Evolutionary conservation across 2,888 invertebrate genomes (phyloP).

Genomic region (Eristalis arbustorum): DNA sequence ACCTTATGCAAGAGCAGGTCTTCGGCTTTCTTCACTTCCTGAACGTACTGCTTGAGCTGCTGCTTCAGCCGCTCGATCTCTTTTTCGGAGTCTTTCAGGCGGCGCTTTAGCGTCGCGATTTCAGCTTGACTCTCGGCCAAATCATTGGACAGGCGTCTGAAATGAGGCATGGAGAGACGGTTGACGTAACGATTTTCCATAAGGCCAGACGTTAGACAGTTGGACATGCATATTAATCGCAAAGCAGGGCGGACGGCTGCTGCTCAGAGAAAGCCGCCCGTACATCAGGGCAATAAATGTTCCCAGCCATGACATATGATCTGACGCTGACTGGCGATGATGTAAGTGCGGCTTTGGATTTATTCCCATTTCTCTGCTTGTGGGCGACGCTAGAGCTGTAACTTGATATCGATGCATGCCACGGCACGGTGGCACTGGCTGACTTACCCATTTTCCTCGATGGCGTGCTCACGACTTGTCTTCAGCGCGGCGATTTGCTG

Average conservation of each 20-base stretch:
- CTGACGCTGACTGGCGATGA: constrained; percentile 16
- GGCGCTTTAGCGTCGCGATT: constrained; percentile 83
- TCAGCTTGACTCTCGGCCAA: constrained; percentile 84
- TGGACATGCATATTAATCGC: constrained; percentile 39
- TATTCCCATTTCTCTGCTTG: constrained; percentile 30
- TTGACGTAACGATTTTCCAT: constrained; percentile 15
- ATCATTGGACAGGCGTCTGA: constrained; percentile 87
- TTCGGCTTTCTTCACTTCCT: constrained; percentile 89
- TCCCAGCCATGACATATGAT: constrained; percentile 11
- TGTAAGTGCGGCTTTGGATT: constrained; percentile 39
- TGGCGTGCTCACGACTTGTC: constrained; percentile 77
- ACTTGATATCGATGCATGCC: constrained; percentile 2
- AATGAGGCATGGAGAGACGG: constrained; percentile 34
- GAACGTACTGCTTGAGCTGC: constrained; percentile 90
- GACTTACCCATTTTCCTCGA: constrained; percentile 78
- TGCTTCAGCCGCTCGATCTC: constrained; percentile 88
- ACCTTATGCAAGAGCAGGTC: constrained; percentile 87
- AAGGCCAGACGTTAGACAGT: not conserved
- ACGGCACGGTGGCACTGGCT: not conserved
- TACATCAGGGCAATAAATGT: constrained; percentile 1
- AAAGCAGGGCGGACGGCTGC: constrained; percentile 33
- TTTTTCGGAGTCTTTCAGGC: constrained; percentile 85
- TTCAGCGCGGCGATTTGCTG: constrained; percentile 78
- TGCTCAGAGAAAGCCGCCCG: constrained; percentile 43
- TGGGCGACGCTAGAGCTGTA: constrained; percentile 3